phyloP scores from a whole-genome alignment of 2,888 invertebrate species.

The Coleophora deauratella region DNA sequence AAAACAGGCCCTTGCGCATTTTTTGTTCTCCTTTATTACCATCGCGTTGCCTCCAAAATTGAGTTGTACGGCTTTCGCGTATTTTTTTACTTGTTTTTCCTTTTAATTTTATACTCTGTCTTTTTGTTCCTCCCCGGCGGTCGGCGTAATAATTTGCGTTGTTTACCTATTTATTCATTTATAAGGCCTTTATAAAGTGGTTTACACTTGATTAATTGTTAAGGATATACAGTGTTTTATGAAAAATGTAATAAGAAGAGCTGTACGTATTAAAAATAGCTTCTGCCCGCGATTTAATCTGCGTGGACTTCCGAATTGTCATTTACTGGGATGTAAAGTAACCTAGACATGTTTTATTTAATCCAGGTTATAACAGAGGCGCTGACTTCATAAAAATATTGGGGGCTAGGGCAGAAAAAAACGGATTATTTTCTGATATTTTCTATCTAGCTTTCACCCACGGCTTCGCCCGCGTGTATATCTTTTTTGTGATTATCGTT shows the following conservation, averaged over 20 bases:
- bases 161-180: slow-evolving; percentile 59
- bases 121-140: slow-evolving; percentile 60
- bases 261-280: too few species aligned
- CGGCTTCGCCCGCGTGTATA: too few species aligned
- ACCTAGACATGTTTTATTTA: too few species aligned
- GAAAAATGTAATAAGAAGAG: slow-evolving; percentile 4
- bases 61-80: slow-evolving; percentile 65
- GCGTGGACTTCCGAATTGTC: too few species aligned
- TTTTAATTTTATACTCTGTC: slow-evolving; percentile 11
- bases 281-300: too few species aligned
- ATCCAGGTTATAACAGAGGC: too few species aligned
- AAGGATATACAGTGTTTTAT: slow-evolving; percentile 9
- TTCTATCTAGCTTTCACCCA: too few species aligned
- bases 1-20: slow-evolving; percentile 39
- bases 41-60: slow-evolving; percentile 66
- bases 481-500: too few species aligned
- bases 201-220: slow-evolving; percentile 9
- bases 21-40: slow-evolving; percentile 57
- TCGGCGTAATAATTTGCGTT: slow-evolving; percentile 57
- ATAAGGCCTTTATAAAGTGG: slow-evolving; percentile 5
- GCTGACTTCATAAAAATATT: too few species aligned
- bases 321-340: too few species aligned
- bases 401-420: too few species aligned
- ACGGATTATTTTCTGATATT: too few species aligned
- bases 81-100: slow-evolving; percentile 31